Evolutionary conservation across 2,113 vertebrate species (phyloP).

Genomic region (Bujurquina vittata): DNA sequence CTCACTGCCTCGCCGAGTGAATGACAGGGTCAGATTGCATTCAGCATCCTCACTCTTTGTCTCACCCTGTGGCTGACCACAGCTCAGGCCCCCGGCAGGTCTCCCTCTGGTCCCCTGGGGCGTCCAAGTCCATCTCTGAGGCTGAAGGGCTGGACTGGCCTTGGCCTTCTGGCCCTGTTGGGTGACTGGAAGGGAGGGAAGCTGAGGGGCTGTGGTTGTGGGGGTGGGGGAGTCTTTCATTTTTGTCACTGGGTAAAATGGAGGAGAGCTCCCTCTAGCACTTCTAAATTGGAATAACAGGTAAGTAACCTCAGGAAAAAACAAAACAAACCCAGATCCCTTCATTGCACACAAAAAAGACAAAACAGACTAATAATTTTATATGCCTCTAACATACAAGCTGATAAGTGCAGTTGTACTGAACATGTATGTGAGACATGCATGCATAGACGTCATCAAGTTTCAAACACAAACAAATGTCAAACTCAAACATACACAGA

Average conservation of each 20-base stretch:
- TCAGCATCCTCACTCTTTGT: slow-evolving; percentile 63
- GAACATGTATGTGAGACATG: slow-evolving; percentile 6
- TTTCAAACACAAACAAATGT: slow-evolving; percentile 57
- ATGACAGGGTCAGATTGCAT: slow-evolving; percentile 70
- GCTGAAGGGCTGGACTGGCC: slow-evolving; percentile 65
- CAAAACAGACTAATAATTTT: neutral
- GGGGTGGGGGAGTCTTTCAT: slow-evolving; percentile 9
- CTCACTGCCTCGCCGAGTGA: slow-evolving; percentile 41
- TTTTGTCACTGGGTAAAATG: slow-evolving; percentile 43
- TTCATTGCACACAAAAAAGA: slow-evolving; percentile 9
- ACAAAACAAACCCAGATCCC: neutral
- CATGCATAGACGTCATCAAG: slow-evolving; percentile 6
- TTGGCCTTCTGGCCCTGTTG: slow-evolving; percentile 61
- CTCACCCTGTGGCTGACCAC: slow-evolving; percentile 61
- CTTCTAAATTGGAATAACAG: slow-evolving; percentile 65
- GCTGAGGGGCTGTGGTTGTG: neutral
- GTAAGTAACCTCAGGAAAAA: neutral
- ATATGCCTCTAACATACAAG: neutral
- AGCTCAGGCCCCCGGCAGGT: slow-evolving; percentile 38
- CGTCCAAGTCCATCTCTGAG: slow-evolving; percentile 50
- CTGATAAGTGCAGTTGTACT: slow-evolving; percentile 1
- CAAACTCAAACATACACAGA: slow-evolving; percentile 48
- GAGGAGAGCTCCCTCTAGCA: slow-evolving; percentile 82
- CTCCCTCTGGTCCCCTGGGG: slow-evolving; percentile 54
- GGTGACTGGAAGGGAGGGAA: slow-evolving; percentile 36